Evolutionary conservation across 2,797 vertebrate species (phyloP), one percentile per base, ranked within the genome.

Genomic region (Gastrophryne carolinensis): DNA sequence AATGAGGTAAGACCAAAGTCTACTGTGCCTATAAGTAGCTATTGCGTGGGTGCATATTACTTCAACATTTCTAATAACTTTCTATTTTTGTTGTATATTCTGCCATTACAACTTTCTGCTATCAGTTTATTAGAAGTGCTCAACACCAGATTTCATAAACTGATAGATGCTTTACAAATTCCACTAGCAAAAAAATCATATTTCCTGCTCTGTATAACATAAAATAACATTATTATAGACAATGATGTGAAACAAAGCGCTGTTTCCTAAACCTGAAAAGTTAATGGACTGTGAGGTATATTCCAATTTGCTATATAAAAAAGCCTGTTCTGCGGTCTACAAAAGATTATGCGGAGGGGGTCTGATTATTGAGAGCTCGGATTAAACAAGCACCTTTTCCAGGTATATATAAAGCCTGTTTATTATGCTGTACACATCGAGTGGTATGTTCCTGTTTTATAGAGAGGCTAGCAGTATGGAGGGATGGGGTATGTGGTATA

Each of bases 391-490:
- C 64, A 61, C 64, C 61, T 75, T 75, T 75, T 75, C 68, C 54
- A 75, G 63, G 63, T 75, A 52, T 61, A 61, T 61, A 68, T 75
- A 75, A 75, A 68, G 41, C 24, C 64, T 61, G 64, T 75, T 68
- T 75, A 75, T 61, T 61, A 23, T n/a, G 44, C 23, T 52, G 41
- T 53, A 72, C 61, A 72, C 60, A 68, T 68, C 61, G 63, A 44
- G 44, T 30, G 35, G 29, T 47, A 63, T 12, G 27, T 54, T 75
- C 10, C 63, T 50, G 39, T 57, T 75, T 39, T 64, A 65, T 29
- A 44, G 61, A 65, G 63, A 62, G 26, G 26, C 56, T 39, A 24
- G 49, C 35, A n/a, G n/a, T n/a, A n/a, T n/a, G n/a, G n/a, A n/a
- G n/a, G n/a, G n/a, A n/a, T n/a, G n/a, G n/a, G n/a, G n/a, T n/a